Conservation (phyloP, 2,888 invertebrate genomes). For the Callyntrura sp. region DNA sequence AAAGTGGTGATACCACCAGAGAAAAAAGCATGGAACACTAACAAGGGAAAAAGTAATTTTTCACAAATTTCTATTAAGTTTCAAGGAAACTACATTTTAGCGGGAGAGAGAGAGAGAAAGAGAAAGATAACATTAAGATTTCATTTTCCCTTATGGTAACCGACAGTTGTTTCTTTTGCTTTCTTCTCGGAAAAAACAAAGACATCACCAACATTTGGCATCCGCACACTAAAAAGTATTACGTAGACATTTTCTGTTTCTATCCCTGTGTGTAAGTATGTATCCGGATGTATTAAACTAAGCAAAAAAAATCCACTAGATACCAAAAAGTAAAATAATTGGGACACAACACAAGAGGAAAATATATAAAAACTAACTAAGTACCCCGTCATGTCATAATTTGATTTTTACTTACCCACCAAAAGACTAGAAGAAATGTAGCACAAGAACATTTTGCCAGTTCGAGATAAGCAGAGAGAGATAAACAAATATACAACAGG, state of each 20-base stretch:
- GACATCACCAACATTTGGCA: conserved; percentile 60
- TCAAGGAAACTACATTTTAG: too few relatives aligned
- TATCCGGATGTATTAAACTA: neutral
- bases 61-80: too few relatives aligned
- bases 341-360: conserved; percentile 17
- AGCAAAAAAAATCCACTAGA: too few relatives aligned
- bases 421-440: neutral
- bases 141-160: neutral
- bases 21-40: neutral
- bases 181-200: conserved; percentile 27
- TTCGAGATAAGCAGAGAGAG: neutral
- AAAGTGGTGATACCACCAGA: too few relatives aligned
- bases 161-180: neutral
- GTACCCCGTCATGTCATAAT: conserved; percentile 70
- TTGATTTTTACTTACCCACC: conserved; percentile 67
- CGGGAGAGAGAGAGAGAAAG: neutral
- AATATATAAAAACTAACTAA: conserved; percentile 37
- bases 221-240: neutral
- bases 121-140: neutral
- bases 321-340: neutral
- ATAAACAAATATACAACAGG: conserved; percentile 1
- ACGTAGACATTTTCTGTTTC: too few relatives aligned
- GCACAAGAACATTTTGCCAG: conserved; percentile 38
- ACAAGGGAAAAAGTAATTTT: neutral
- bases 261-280: neutral